Percentiles rank a stretch among this genome's conserved stretches.
These are phyloP conservation scores for Notodonta dromedarius DNA, from an alignment of 2,888 invertebrate genomes.

Conservation along the genomic window DNA sequence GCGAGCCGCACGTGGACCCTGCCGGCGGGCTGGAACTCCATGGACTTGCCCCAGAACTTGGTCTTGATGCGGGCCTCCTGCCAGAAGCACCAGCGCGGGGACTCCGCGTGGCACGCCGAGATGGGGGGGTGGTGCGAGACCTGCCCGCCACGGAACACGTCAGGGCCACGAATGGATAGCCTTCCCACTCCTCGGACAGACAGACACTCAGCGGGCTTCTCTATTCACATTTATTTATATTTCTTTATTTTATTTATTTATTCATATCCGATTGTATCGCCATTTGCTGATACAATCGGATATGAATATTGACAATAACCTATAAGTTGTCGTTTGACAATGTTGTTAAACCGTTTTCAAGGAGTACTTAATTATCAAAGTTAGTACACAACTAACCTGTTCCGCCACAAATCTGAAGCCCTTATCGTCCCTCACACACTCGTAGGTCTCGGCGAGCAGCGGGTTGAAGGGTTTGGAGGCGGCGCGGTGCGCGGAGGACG, in stretches of 20 bases:
- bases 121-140: constrained; percentile 94
- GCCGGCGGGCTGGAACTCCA: constrained; percentile 94
- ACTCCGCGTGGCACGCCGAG: constrained; percentile 91
- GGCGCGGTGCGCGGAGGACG: constrained; percentile 88
- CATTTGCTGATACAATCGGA: too few species aligned
- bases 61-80: constrained; percentile 93
- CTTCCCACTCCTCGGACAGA: too few species aligned
- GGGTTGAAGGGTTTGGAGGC: constrained; percentile 95
- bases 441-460: constrained; percentile 92
- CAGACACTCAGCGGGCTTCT: too few species aligned
- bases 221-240: too few species aligned
- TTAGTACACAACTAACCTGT: constrained; percentile 80
- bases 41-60: constrained; percentile 96
- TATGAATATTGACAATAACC: too few species aligned
- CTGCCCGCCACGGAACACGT: constrained; percentile 55
- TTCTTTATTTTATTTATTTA: too few species aligned
- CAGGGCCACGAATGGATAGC: too few species aligned
- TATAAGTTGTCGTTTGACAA: too few species aligned
- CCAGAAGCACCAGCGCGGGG: constrained; percentile 90
- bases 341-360: too few species aligned
- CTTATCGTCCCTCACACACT: constrained; percentile 90
- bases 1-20: constrained; percentile 86
- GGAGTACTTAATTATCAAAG: too few species aligned
- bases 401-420: constrained; percentile 92
- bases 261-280: too few species aligned